A percentile compares a stretch with the other conserved stretches of the same genome.
Evolutionary conservation across 2,888 invertebrate genomes (phyloP).

Genomic region (Xanthorhoe spadicearia): DNA sequence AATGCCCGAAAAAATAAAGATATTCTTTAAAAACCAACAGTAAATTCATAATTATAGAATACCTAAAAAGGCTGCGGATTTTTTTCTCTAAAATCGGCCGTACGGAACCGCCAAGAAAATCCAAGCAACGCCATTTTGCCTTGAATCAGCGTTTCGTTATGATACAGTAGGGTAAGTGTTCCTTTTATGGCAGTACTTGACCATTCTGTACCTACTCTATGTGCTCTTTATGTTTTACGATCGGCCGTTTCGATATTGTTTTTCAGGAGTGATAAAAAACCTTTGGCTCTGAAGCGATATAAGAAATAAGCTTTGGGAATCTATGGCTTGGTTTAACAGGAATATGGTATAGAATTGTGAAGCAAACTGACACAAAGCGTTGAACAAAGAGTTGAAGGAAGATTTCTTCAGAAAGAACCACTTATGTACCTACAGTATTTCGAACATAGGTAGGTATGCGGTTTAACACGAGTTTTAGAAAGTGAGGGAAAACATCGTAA

Average conservation of each 20-base stretch:
- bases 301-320: background rate
- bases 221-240: conserved; percentile 34
- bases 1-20: no score
- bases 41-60: no score
- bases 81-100: background rate
- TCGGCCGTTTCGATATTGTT: conserved; percentile 31
- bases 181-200: conserved; percentile 44
- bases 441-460: no score
- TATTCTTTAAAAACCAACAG: no score
- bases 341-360: background rate
- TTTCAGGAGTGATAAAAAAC: conserved; percentile 31
- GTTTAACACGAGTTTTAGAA: no score
- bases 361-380: background rate
- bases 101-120: conserved; percentile 40
- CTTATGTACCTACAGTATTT: background rate
- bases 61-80: background rate
- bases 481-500: no score
- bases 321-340: background rate
- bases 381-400: background rate
- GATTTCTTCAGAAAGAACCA: background rate
- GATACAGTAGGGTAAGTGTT: conserved; percentile 45
- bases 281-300: conserved; percentile 19
- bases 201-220: conserved; percentile 24
- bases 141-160: conserved; percentile 56
- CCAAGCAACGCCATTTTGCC: conserved; percentile 45